Evolutionary conservation across 2,888 invertebrate species (phyloP).

Genomic region (Polymixis lichenea): DNA sequence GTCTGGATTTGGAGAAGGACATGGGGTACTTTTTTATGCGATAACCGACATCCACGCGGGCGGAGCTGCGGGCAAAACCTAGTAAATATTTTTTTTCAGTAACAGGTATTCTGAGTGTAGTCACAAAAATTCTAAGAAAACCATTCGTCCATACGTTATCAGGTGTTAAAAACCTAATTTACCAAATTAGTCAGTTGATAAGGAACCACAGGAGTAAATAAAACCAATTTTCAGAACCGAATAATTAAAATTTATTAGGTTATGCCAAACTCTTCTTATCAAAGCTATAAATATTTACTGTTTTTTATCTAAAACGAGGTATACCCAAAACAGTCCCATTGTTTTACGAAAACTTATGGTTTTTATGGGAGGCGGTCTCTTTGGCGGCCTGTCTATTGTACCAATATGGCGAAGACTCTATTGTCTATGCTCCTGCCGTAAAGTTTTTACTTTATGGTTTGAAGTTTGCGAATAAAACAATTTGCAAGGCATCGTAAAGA

Average conservation of each 20-base stretch:
- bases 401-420: slow-evolving; percentile 52
- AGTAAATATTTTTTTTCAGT: too few species aligned
- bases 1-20: too few species aligned
- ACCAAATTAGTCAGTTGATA: slow-evolving; percentile 7
- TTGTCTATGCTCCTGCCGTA: slow-evolving; percentile 58
- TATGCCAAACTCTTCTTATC: slow-evolving; percentile 51
- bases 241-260: slow-evolving; percentile 44
- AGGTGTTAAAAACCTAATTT: slow-evolving; percentile 12
- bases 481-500: slow-evolving; percentile 62
- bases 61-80: too few species aligned
- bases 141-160: not conserved
- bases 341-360: slow-evolving; percentile 61
- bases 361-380: slow-evolving; percentile 70
- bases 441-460: slow-evolving; percentile 61
- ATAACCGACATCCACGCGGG: too few species aligned
- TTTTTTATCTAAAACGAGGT: slow-evolving; percentile 58
- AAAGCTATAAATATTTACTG: slow-evolving; percentile 48
- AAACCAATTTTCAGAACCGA: not conserved
- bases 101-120: not conserved
- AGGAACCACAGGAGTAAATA: slow-evolving; percentile 30
- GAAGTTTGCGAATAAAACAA: slow-evolving; percentile 67
- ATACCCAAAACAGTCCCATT: slow-evolving; percentile 61
- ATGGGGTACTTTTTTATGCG: too few species aligned
- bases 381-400: slow-evolving; percentile 70
- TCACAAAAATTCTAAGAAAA: slow-evolving; percentile 1